A percentile compares a stretch with the other conserved stretches of the same genome.
Evolutionary conservation across 2,797 vertebrate species (phyloP).

Genomic region (Pyrocephalus nanus): DNA sequence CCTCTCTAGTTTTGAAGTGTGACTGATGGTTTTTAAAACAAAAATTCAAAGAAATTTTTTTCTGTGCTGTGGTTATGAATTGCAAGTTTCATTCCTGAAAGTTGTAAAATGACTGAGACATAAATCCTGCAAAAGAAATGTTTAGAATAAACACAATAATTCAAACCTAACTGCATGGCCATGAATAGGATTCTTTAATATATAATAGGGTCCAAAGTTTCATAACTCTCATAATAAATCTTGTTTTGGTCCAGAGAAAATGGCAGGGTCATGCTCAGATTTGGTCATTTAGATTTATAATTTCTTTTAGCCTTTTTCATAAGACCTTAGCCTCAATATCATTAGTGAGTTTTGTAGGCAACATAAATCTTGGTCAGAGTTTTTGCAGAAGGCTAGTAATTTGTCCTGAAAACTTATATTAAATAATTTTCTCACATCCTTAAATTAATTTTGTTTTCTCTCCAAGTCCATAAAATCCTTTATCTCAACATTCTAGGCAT

Average conservation of each 20-base stretch:
- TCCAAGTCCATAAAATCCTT: conserved; percentile 6
- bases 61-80: not conserved
- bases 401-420: not conserved
- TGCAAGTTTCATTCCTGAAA: conserved; percentile 3
- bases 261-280: not conserved
- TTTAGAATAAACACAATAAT: conserved; percentile 38
- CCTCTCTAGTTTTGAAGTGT: conserved; percentile 1
- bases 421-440: not conserved
- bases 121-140: conserved; percentile 30
- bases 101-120: not conserved
- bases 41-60: not conserved
- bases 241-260: conserved; percentile 6
- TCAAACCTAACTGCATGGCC: conserved; percentile 2
- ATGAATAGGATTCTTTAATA: conserved; percentile 31
- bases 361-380: conserved; percentile 9
- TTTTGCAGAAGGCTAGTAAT: conserved; percentile 29
- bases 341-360: not conserved
- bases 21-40: not conserved
- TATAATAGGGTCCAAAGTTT: conserved; percentile 10
- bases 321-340: not conserved
- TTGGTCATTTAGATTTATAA: conserved; percentile 14
- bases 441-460: not conserved
- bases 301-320: conserved; percentile 28
- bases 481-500: not conserved
- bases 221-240: conserved; percentile 40